These are phyloP conservation scores for Thymelicus lineola DNA, from an alignment of 2,888 invertebrate species.

Conservation along the genomic window DNA sequence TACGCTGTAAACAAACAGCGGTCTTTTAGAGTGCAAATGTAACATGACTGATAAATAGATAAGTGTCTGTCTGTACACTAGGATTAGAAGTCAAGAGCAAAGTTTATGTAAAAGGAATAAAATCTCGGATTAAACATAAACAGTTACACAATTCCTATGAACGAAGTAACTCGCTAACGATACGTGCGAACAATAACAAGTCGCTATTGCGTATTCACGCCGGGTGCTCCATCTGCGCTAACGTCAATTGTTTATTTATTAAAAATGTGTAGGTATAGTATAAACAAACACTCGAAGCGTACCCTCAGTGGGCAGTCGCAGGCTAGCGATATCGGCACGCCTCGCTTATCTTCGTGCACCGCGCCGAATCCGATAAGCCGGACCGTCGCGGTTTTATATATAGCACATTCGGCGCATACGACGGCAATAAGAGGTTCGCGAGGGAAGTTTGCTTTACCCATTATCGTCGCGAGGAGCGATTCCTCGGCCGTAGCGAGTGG, in stretches of 20 bases:
- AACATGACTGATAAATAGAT: no score
- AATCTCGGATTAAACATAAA: constrained; percentile 6
- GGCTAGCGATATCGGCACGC: constrained; percentile 58
- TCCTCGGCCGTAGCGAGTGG: constrained; percentile 54
- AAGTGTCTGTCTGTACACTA: no score
- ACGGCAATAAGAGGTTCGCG: constrained; percentile 57
- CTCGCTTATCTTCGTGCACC: constrained; percentile 58
- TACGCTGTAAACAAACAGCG: no score
- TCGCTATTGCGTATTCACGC: constrained; percentile 47
- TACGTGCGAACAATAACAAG: constrained; percentile 40
- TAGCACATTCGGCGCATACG: constrained; percentile 57
- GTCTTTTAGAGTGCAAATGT: no score
- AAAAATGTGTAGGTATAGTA: constrained; percentile 65
- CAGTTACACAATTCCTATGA: constrained; percentile 32
- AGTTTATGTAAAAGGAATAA: not conserved
- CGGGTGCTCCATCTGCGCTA: constrained; percentile 51
- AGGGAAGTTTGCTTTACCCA: constrained; percentile 72
- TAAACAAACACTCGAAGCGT: constrained; percentile 60
- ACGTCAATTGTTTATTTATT: constrained; percentile 69
- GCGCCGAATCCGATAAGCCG: constrained; percentile 68
- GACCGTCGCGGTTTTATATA: constrained; percentile 55
- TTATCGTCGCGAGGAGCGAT: constrained; percentile 70
- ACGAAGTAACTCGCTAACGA: constrained; percentile 28
- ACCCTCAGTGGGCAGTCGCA: constrained; percentile 56
- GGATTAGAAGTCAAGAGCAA: no score